Evolutionary conservation across 1,140 invertebrate genomes (phyloP).

Genomic region (Caenorhabditis briggsae): DNA sequence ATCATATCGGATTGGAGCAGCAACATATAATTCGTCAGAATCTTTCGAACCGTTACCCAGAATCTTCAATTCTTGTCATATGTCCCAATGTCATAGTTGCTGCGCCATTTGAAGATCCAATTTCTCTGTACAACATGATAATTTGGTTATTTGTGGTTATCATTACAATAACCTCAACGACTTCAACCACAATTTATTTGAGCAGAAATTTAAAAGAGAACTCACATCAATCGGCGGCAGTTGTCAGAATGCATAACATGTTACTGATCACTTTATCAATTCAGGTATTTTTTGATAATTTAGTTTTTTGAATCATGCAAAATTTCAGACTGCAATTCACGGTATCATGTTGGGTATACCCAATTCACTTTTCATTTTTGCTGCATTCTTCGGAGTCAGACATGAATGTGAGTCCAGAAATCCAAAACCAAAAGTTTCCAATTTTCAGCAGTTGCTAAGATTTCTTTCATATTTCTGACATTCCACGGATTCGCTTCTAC

Average conservation of each 20-base stretch:
- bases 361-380: not conserved
- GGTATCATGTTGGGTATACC: not conserved
- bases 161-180: not conserved
- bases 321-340: conserved; percentile 24
- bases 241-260: conserved; percentile 36
- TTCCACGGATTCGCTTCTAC: conserved; percentile 7
- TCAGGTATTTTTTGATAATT: not conserved
- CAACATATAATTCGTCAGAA: not conserved
- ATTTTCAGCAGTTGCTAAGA: not conserved
- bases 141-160: not conserved
- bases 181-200: conserved; percentile 1
- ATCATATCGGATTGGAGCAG: not conserved
- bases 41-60: not conserved
- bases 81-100: not conserved
- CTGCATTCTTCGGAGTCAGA: not conserved
- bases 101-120: conserved; percentile 1
- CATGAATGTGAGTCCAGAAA: not conserved
- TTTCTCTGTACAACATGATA: not conserved
- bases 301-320: not conserved
- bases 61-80: not conserved
- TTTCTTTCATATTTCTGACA: conserved; percentile 10
- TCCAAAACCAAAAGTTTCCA: not conserved
- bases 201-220: conserved; percentile 23
- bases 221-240: not conserved
- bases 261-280: not conserved